Evolutionary conservation across 1,140 invertebrate genomes (phyloP).

Genomic region (Caerostris darwini): DNA sequence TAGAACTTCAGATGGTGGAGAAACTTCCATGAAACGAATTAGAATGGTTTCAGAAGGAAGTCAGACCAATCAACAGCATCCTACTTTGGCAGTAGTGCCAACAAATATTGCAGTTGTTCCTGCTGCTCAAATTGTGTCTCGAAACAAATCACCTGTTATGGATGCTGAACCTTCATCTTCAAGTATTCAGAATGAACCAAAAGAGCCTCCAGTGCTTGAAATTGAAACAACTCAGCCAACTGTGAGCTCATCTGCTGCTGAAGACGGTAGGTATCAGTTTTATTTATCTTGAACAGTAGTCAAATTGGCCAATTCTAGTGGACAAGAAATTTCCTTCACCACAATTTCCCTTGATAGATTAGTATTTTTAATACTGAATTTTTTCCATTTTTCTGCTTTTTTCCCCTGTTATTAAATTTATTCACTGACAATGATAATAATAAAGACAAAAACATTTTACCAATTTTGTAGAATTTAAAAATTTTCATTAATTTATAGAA

Average conservation of each 20-base stretch:
- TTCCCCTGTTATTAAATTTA: no score
- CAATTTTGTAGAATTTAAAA: no score
- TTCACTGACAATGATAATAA: no score
- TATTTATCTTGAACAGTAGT: no score
- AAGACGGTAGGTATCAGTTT: neutral
- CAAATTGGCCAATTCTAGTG: no score
- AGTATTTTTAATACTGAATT: no score
- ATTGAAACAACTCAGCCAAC: neutral
- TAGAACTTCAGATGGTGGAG: slow-evolving; percentile 38
- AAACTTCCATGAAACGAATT: slow-evolving; percentile 27
- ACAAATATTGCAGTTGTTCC: slow-evolving; percentile 67
- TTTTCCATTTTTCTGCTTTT: no score
- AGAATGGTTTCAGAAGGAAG: slow-evolving; percentile 76
- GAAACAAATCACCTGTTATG: neutral
- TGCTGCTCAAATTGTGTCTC: slow-evolving; percentile 26
- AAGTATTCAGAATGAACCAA: neutral
- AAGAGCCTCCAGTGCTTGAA: neutral
- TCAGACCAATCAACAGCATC: slow-evolving; percentile 68
- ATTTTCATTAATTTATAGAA: no score
- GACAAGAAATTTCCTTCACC: no score
- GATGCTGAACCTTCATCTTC: slow-evolving; percentile 21
- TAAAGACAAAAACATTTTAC: no score
- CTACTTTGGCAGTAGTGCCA: neutral
- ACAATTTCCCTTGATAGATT: no score
- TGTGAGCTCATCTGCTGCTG: neutral